Evolutionary conservation across 2,113 vertebrate species (phyloP), one percentile per base, ranked within the genome.

Genomic region (Aleadryas rufinucha): DNA sequence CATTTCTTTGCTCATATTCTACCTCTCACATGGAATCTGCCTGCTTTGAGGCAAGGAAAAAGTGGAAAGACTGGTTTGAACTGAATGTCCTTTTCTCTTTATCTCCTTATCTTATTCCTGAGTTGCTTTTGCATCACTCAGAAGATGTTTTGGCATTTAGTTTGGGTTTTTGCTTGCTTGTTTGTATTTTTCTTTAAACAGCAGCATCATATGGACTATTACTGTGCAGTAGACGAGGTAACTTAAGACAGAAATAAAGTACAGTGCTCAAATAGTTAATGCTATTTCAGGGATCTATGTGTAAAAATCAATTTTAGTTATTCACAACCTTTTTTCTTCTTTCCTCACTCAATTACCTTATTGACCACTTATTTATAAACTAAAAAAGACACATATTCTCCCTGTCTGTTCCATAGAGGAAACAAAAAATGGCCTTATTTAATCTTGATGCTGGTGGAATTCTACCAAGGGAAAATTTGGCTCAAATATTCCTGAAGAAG

Each of bases 341-440:
- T 94, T 97, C 86, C 61, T 94, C 95, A 97, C 94, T 96, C 97
- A 97, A 81, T 97, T 98, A 97, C 93, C 83, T 97, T 97, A 97
- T 97, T 97, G 97, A 97, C 85, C 81, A 94, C 65, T 97, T 96
- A 66, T 92, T 94, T 96, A 61, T 87, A 88, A 96, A 95, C 50
- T 63, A 88, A 89, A 81, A 92, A 96, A 92, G 56, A 87, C 30
- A 83, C 54, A 53, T 66, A 68, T 76, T 83, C 44, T 91, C 53
- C 35, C 15, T 20, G 9, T 56, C 15, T 90, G 9, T 79, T 91
- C 83, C 57, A 72, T 0, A 82, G 11, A 65, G 9, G 33, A 52
- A 65, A 81, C 10, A 63, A 69, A 93, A 82, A 96, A 56, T 47
- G 5, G 28, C 10, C 30, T 86, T 89, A 70, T 75, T 95, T 93